Percentiles rank a stretch among this genome's conserved stretches.
Evolutionary conservation across 1,140 invertebrate species (phyloP).

Genomic region (Euglossa dilemma): DNA sequence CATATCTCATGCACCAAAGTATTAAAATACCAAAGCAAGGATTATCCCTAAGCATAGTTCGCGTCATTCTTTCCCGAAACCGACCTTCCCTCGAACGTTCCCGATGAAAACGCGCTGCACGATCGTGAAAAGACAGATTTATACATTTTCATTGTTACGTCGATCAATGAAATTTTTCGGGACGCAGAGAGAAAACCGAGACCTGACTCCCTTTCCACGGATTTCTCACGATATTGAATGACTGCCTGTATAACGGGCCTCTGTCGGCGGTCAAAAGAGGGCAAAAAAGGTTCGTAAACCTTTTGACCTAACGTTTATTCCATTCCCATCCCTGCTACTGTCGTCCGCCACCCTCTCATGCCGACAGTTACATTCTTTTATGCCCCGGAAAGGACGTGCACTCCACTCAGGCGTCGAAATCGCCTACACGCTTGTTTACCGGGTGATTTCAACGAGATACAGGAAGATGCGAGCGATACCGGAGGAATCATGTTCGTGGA

Average conservation of each 20-base stretch:
- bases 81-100: not conserved
- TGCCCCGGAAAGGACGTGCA: constrained; percentile 29
- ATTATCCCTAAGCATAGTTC: not conserved
- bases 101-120: not conserved
- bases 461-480: constrained; percentile 30
- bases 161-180: not conserved
- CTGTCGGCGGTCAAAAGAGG: constrained; percentile 14
- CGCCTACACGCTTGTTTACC: constrained; percentile 56
- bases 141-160: constrained; percentile 23
- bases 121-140: constrained; percentile 17
- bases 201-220: not conserved
- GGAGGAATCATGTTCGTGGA: too few species aligned
- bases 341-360: not conserved
- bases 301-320: constrained; percentile 18
- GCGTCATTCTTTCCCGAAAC: not conserved
- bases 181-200: not conserved
- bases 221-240: constrained; percentile 64
- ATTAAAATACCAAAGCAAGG: not conserved
- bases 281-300: constrained; percentile 36
- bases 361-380: constrained; percentile 41
- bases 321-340: not conserved
- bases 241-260: constrained; percentile 25
- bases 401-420: constrained; percentile 68
- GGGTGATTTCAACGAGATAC: constrained; percentile 65
- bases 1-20: not conserved